Percentiles rank a stretch among this genome's conserved stretches.
Conservation (phyloP, 2,113 vertebrate species). For the Bubo scandiacus region DNA sequence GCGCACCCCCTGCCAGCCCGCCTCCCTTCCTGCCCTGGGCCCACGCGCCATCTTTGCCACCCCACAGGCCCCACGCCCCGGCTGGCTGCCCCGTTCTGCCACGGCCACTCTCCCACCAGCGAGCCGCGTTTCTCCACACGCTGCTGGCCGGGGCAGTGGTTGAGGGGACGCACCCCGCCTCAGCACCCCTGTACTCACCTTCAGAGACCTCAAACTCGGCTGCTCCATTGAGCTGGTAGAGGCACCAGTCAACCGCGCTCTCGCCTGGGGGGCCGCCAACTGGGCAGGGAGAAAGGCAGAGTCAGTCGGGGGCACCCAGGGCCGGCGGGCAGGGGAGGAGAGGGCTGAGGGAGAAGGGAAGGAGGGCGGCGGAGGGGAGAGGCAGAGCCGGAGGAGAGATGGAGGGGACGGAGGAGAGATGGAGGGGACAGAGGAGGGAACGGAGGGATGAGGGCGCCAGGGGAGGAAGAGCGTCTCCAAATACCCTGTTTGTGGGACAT, state of each 20-base stretch:
- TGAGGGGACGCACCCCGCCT: not conserved
- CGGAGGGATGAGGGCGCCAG: not conserved
- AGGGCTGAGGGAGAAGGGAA: not conserved
- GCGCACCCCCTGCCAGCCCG: not conserved
- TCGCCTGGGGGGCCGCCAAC: constrained; percentile 28
- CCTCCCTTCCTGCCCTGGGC: not conserved
- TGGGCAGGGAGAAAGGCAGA: constrained; percentile 25
- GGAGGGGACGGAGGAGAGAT: not conserved
- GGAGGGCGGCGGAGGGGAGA: not conserved
- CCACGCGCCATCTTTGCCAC: fast-evolving
- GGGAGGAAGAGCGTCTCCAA: not conserved
- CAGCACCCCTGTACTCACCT: constrained; percentile 18
- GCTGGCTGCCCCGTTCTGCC: not conserved
- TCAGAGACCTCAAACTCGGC: constrained; percentile 67
- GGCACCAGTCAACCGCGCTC: constrained; percentile 63
- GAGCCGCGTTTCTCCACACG: fast-evolving
- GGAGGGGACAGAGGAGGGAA: not conserved
- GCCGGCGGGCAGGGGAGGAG: not conserved
- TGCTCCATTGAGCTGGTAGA: constrained; percentile 71
- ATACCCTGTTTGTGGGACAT: constrained; percentile 67
- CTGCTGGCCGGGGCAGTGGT: not conserved
- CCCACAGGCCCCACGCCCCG: fast-evolving
- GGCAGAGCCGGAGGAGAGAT: not conserved
- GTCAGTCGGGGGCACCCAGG: not conserved
- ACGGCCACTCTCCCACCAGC: fast-evolving